Evolutionary conservation across 1,140 invertebrate genomes (phyloP).

Genomic region (Saccostrea echinata): DNA sequence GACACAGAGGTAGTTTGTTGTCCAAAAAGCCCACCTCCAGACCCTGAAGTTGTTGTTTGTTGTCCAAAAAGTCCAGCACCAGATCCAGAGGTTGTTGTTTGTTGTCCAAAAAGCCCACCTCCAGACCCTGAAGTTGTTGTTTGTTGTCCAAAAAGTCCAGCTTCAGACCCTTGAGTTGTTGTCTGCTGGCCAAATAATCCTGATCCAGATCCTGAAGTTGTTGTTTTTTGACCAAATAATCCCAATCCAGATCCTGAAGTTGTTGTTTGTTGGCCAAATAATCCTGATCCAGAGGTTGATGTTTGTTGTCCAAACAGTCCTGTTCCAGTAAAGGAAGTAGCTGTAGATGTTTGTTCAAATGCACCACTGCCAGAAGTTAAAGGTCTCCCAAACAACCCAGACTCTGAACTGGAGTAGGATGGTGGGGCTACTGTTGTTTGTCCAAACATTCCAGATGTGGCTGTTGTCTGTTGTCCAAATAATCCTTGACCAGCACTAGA

Average conservation of each 20-base stretch:
- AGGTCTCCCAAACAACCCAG: constrained; percentile 44
- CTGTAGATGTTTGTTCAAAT: constrained; percentile 35
- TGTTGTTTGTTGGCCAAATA: constrained; percentile 26
- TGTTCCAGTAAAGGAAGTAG: constrained; percentile 21
- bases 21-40: not conserved
- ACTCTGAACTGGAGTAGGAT: constrained; percentile 11
- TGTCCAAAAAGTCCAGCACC: constrained; percentile 16
- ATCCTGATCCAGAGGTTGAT: constrained; percentile 34
- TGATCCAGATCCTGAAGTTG: constrained; percentile 7
- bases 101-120: not conserved
- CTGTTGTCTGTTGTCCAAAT: constrained; percentile 41
- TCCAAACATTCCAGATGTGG: constrained; percentile 51
- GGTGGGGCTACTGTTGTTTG: not conserved
- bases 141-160: constrained; percentile 8
- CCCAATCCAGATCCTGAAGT: constrained; percentile 24
- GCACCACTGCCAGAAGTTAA: constrained; percentile 25
- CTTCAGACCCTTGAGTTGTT: constrained; percentile 26
- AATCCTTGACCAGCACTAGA: constrained; percentile 4
- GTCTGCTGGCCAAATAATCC: constrained; percentile 37
- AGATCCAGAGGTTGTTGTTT: not conserved
- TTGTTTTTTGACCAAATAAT: constrained; percentile 16
- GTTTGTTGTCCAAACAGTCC: constrained; percentile 54
- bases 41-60: not conserved
- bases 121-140: constrained; percentile 20
- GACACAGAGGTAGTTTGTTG: not conserved